Percentiles rank a stretch among this genome's conserved stretches.
phyloP scores from a whole-genome alignment of 2,797 vertebrate species.

The Erpetoichthys calabaricus region DNA sequence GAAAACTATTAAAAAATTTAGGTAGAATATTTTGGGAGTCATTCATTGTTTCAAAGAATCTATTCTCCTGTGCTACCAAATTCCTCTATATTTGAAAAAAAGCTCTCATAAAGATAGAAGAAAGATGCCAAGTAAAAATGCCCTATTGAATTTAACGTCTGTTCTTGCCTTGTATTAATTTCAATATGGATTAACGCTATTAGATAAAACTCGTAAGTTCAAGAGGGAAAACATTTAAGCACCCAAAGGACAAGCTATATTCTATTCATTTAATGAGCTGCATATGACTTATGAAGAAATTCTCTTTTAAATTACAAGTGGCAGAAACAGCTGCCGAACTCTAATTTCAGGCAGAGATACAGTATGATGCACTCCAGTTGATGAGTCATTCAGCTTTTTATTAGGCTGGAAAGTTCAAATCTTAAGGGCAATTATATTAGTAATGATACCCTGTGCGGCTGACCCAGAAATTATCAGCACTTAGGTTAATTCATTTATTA shows the following conservation, averaged over 20 bases:
- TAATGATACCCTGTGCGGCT: conserved; percentile 23
- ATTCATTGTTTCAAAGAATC: background rate
- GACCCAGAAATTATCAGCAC: conserved; percentile 33
- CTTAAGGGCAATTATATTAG: conserved; percentile 28
- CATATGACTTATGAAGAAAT: conserved; percentile 17
- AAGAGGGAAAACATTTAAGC: conserved; percentile 14
- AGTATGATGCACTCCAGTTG: conserved; percentile 15
- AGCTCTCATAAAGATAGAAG: too few relatives aligned
- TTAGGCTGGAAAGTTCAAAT: conserved; percentile 29
- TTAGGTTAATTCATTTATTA: conserved; percentile 30
- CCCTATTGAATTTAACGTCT: background rate
- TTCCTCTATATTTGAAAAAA: background rate
- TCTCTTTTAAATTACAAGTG: conserved; percentile 16
- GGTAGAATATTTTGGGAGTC: background rate
- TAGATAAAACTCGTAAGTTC: conserved; percentile 3
- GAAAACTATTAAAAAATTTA: background rate
- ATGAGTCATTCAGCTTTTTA: conserved; percentile 32
- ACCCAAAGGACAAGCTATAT: conserved; percentile 22
- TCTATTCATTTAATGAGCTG: conserved; percentile 26
- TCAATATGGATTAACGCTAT: conserved; percentile 7
- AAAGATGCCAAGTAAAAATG: too few relatives aligned
- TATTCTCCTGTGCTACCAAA: background rate
- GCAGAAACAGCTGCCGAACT: conserved; percentile 27
- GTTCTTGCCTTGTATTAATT: conserved; percentile 1
- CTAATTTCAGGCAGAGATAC: conserved; percentile 9